Base-by-base conservation (phyloP, 1,140 invertebrate genomes). In the Acyrthosiphon pisum region DNA sequence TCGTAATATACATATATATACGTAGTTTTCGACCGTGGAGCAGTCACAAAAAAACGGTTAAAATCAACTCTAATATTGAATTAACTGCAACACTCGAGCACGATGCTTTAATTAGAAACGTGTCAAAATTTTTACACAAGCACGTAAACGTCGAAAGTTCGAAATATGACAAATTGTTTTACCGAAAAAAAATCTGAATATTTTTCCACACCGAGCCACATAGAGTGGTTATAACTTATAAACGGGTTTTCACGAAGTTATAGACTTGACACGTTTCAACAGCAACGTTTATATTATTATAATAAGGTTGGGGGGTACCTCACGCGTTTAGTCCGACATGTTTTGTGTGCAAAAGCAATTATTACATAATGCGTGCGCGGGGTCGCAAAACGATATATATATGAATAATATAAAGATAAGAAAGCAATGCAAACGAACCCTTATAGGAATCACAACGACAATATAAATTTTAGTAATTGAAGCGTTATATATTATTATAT, bases 21-120 rank as follows among this genome's bases (percentile, higher is more conserved):
- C 4, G 11, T 0, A 68, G 14, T n/a, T n/a, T 76, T n/a, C 0
- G 6, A 3, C 14, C 2, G 30, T 0, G 30, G 4, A 18, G 14
- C 4, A 68, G 30, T n/a, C 6, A 1, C n/a, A 76, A 4, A 35
- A 18, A 76, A 76, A 18, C 18, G 0, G 60, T 76, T n/a, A 76
- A 76, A 76, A 76, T 76, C 60, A 76, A 76, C 4, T 76, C n/a
- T 18, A 76, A 6, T n/a, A 18, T 22, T n/a, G 22, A 14, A 76
- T 76, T 6, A 35, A n/a, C 1, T 2, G 4, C n/a, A n/a, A 76
- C 30, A 18, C 14, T 76, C 14, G 60, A n/a, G 14, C 60, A n/a
- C 30, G n/a, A 68, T 14, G 48, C 48, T 50, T 0, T 76, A n/a
- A 76, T 2, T n/a, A 68, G 30, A 6, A 22, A 53, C 22, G 0